Evolutionary conservation across 23 tunicate species (phyloP).

Genomic region (Halocynthia roretzi): DNA sequence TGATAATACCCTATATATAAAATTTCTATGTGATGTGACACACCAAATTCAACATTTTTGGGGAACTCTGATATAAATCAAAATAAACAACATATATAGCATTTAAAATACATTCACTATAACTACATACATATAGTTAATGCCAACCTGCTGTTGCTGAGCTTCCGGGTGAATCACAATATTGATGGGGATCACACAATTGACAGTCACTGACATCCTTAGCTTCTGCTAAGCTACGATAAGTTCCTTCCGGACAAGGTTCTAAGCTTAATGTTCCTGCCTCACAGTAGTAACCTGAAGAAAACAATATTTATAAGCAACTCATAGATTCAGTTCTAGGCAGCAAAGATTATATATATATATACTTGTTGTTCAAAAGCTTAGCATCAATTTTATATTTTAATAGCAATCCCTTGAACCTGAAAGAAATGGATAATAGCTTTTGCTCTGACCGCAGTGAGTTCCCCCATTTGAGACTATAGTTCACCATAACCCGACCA

Average conservation of each 20-base stretch:
- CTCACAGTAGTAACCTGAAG: slow-evolving; percentile 70
- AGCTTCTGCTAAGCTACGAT: slow-evolving; percentile 19
- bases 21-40: not conserved
- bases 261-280: slow-evolving; percentile 23
- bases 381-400: too few relatives aligned
- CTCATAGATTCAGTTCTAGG: too few relatives aligned
- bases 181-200: slow-evolving; percentile 49
- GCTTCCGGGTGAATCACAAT: slow-evolving; percentile 76
- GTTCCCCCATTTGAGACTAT: too few relatives aligned
- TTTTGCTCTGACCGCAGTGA: too few relatives aligned
- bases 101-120: too few relatives aligned
- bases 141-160: slow-evolving; percentile 30
- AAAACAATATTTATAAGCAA: not conserved
- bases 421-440: too few relatives aligned
- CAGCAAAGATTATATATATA: too few relatives aligned
- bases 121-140: too few relatives aligned
- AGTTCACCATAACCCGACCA: too few relatives aligned
- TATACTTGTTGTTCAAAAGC: too few relatives aligned
- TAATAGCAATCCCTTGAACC: too few relatives aligned
- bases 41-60: not conserved
- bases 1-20: not conserved
- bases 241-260: slow-evolving; percentile 79
- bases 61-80: not conserved
- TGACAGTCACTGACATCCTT: slow-evolving; percentile 27
- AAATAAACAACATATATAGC: too few relatives aligned